These are phyloP conservation scores for Microplitis mediator DNA, from an alignment of 1,140 invertebrate genomes.

Conservation along the genomic window DNA sequence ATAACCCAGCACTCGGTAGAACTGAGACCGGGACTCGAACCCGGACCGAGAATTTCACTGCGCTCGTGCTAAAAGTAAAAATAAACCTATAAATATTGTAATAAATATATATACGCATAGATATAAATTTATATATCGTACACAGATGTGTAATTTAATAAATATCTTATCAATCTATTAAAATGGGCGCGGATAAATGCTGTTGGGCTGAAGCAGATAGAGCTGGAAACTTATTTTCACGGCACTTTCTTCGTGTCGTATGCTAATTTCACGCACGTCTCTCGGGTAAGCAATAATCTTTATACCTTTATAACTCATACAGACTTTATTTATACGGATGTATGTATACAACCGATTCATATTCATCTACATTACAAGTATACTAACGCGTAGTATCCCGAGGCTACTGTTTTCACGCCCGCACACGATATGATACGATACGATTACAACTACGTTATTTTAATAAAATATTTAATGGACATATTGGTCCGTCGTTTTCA, in stretches of 20 bases:
- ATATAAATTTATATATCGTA: not conserved
- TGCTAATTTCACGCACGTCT: slow-evolving; percentile 11
- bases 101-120: too few species aligned
- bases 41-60: too few species aligned
- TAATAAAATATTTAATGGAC: slow-evolving; percentile 13
- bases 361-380: not conserved
- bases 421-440: not conserved
- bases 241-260: not conserved
- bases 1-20: too few species aligned
- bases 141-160: slow-evolving; percentile 13
- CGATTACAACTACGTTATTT: not conserved
- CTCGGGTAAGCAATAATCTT: not conserved
- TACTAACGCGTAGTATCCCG: not conserved
- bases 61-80: too few species aligned
- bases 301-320: not conserved
- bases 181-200: slow-evolving; percentile 15
- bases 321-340: not conserved
- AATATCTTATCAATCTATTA: slow-evolving; percentile 20
- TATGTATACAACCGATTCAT: not conserved
- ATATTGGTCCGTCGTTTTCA: slow-evolving; percentile 4
- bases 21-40: too few species aligned
- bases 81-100: too few species aligned
- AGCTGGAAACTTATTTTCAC: slow-evolving; percentile 11
- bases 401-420: slow-evolving; percentile 15
- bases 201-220: not conserved